Base-by-base conservation (phyloP, 2,113 vertebrate species). In the Calyptommatus sinebrachiatus region DNA sequence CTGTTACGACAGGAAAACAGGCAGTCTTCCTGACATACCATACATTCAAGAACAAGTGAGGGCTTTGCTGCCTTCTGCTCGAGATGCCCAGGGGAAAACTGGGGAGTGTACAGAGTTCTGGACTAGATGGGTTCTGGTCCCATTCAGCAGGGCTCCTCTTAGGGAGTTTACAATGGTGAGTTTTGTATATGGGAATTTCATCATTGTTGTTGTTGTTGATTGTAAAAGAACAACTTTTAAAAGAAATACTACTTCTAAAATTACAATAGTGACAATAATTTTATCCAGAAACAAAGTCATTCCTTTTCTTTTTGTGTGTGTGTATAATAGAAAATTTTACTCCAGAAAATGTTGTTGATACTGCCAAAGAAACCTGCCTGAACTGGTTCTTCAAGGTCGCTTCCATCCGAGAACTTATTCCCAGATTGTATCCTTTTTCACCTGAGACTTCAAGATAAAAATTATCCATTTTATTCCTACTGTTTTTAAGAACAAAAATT, bases 381-480 rank as follows among this genome's bases (percentile, higher is more conserved):
- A 99, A 99, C 94, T 99, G 98, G 98, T 99, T 99, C 94, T 99
- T 98, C 93, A 99, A 99, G 94, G 98, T 99, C 71, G 98, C 98
- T 84, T 99, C 98, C 83, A 99, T 99, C 91, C 94, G 98, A 91
- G 98, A 99, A 84, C 97, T 99, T 75, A 95, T 99, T 89, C 97
- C 98, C 11, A 93, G 98, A 93, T 92, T 99, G 98, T 99, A 99
- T 99, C 98, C 96, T 95, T 95, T 65, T 62, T 83, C 79, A 71
- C 83, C n/a, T 62, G 73, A 82, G 73, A 63, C 46, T 80, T 81
- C 22, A 5, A 71, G 89, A 57, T 75, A 22, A 71, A 50, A 41
- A 66, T 53, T 53, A 48, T 53, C 41, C 31, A 14, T 18, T 41
- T 65, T 41, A 66, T 67, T 24, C 62, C 57, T 53, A 28, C 7